Evolutionary conservation across 2,888 invertebrate species (phyloP).

Genomic region (Agriopis aurantiaria): DNA sequence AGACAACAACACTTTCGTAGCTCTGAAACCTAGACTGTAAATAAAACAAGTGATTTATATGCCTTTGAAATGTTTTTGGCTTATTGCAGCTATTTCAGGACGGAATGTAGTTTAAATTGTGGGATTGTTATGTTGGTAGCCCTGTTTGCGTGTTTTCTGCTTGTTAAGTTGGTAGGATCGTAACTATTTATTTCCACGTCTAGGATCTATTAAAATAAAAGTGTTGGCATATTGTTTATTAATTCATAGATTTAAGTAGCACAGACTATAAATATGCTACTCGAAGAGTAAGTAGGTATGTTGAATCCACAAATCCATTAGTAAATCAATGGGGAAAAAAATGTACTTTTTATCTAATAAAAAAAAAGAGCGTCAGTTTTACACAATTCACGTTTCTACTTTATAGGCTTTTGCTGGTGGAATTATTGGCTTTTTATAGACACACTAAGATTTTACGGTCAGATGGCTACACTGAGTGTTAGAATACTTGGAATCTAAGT

Average conservation of each 20-base stretch:
- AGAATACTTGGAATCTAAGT: no score
- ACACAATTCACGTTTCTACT: no score
- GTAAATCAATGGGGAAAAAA: no score
- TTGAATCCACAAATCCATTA: no score
- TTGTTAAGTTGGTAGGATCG: constrained; percentile 16
- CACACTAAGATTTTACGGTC: no score
- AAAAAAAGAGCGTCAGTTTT: no score
- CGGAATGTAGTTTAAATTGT: constrained; percentile 43
- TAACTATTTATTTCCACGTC: not conserved
- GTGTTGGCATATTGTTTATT: not conserved
- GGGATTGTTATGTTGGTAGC: constrained; percentile 36
- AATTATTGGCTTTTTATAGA: no score
- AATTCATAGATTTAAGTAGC: not conserved
- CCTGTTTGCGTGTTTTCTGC: constrained; percentile 36
- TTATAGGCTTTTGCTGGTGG: no score
- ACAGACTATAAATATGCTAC: not conserved
- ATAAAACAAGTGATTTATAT: constrained; percentile 59
- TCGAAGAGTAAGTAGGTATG: no score
- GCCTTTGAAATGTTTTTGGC: constrained; percentile 49
- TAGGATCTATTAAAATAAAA: constrained; percentile 1
- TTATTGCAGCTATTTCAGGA: constrained; percentile 51
- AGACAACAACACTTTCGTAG: constrained; percentile 51
- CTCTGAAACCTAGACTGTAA: constrained; percentile 58
- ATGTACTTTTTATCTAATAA: no score
- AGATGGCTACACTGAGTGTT: no score